Base-by-base conservation (phyloP, 2,888 invertebrate genomes). In the Acronicta psi region DNA sequence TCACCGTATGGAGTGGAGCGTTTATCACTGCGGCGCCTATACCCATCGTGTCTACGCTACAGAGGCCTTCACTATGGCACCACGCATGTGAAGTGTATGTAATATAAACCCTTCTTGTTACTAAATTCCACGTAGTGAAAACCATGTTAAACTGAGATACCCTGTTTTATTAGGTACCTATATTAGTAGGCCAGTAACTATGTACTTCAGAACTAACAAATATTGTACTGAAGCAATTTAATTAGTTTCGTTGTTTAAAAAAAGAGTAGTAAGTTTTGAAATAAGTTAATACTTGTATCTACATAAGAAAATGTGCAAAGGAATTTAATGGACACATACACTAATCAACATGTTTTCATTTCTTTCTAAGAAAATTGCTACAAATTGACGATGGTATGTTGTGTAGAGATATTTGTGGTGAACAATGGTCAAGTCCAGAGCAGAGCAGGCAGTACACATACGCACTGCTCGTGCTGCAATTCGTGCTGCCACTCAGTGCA, bases 21-120 rank as follows among this genome's bases (percentile, higher is more conserved):
- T 86, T 97, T 20, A 94, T 96, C 2, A 97, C 98, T 0, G 98
- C 98, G 0, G 94, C 97, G 20, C 98, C 98, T 0, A 97, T 97
- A 47, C 96, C 97, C 0, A 90, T 98, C 2, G 96, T 97, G 18
- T 97, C 97, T 0, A 93, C 93, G 58, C 88, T 97, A 29, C 89
- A 90, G 10, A 95, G 96, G 69, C 97, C 97, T 0, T 93, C 94
- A 1, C 80, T 84, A 0, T 96, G 95, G 94, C 96, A 96, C 82
- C 85, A 90, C 59, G 88, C 89, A 63, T 97, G 97, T 85, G 91
- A 96, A 82, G 95, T 94, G 95, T 97, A 92, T 94, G 95, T 95
- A 61, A 47, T 36, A 41, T 46, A 5, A 11, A 20, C 6, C n/a
- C 14, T 36, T 23, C n/a, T 18, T 7, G 40, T 11, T 8, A 14